Conservation (phyloP, 2,888 invertebrate species). For the Blastobasis lacticolella region DNA sequence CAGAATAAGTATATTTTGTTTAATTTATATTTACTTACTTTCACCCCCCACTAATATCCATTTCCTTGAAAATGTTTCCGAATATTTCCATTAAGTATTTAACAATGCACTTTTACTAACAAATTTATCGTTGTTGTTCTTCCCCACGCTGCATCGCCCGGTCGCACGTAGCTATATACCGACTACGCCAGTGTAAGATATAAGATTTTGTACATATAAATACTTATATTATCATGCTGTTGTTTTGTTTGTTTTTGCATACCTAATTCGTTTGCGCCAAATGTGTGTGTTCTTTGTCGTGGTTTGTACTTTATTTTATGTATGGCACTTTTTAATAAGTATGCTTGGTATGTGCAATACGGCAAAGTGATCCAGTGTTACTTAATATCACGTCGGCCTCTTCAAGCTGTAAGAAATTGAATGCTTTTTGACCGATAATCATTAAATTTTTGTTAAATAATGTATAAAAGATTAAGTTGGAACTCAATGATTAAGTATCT, state of each 20-base stretch:
- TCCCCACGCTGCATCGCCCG: conserved; percentile 66
- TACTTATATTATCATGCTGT: background rate
- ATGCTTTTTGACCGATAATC: too few species aligned
- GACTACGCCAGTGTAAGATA: conserved; percentile 79
- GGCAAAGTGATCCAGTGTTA: too few species aligned
- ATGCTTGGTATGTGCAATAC: too few species aligned
- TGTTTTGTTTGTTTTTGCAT: background rate
- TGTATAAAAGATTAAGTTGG: too few species aligned
- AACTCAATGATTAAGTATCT: too few species aligned
- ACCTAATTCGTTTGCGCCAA: background rate
- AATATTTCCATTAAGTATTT: conserved; percentile 12
- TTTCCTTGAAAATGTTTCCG: conserved; percentile 2
- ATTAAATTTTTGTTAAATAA: too few species aligned
- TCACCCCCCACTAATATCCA: conserved; percentile 4
- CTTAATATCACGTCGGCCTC: too few species aligned
- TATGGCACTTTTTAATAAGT: too few species aligned
- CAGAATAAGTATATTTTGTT: conserved; percentile 20
- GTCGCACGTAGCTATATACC: conserved; percentile 69
- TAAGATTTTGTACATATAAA: background rate
- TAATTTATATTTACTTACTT: conserved; percentile 20
- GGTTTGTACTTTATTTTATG: too few species aligned
- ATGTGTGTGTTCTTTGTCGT: too few species aligned
- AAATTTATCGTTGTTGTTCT: conserved; percentile 31
- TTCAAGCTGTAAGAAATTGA: too few species aligned
- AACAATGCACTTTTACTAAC: conserved; percentile 45